phyloP scores from a whole-genome alignment of 1,140 invertebrate genomes.

The Antheraea pernyi region DNA sequence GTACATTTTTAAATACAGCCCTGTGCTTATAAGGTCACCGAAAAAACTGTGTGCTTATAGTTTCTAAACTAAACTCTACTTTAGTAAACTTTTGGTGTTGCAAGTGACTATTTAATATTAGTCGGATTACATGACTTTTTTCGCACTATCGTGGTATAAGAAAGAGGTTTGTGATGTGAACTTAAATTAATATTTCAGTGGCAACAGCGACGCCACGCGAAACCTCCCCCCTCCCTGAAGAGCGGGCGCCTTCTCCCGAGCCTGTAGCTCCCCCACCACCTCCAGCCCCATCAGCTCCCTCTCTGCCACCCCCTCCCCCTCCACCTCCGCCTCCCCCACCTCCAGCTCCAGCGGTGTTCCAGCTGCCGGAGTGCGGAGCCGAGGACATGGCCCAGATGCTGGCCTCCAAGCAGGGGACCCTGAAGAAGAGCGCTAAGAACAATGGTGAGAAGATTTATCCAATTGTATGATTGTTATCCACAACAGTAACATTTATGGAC shows the following conservation, averaged over 20 bases:
- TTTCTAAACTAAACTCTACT: too few species aligned
- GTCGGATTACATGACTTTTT: too few species aligned
- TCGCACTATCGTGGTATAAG: too few species aligned
- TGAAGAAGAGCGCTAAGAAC: slow-evolving; percentile 65
- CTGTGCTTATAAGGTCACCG: too few species aligned
- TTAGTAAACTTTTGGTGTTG: too few species aligned
- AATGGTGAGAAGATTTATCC: too few species aligned
- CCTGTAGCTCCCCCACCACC: slow-evolving; percentile 12
- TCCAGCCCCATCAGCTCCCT: slow-evolving; percentile 16
- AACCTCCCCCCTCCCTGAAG: slow-evolving; percentile 52
- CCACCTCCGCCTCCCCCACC: slow-evolving; percentile 18
- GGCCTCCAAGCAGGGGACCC: slow-evolving; percentile 71
- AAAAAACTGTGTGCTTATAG: too few species aligned
- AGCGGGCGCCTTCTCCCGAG: slow-evolving; percentile 25
- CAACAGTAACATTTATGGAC: too few species aligned
- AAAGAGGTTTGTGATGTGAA: too few species aligned
- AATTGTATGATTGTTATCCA: too few species aligned
- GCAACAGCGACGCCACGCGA: slow-evolving; percentile 50
- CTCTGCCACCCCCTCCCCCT: slow-evolving; percentile 23
- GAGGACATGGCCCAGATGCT: slow-evolving; percentile 82
- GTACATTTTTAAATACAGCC: too few species aligned
- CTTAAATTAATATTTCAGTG: slow-evolving; percentile 9
- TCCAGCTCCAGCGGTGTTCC: slow-evolving; percentile 25
- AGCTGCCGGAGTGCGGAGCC: slow-evolving; percentile 41
- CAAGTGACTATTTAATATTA: too few species aligned